Percentiles rank a stretch among this genome's conserved stretches.
Conservation (phyloP, 1,140 invertebrate species). For the Cylas formicarius region DNA sequence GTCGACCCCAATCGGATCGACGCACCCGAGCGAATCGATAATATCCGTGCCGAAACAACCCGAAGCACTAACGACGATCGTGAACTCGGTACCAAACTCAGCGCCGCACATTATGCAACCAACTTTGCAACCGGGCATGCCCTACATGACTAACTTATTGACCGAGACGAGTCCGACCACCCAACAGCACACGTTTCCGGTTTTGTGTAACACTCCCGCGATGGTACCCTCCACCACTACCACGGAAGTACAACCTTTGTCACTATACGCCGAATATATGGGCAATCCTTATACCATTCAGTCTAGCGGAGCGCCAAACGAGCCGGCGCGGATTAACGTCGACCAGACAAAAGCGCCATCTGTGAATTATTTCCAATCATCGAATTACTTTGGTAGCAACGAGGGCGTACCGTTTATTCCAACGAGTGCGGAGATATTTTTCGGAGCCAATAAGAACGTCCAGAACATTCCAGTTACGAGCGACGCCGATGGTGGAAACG, state of each 20-base stretch:
- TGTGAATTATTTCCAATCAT: conserved; percentile 33
- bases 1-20: conserved; percentile 53
- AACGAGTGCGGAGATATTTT: conserved; percentile 52
- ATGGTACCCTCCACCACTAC: conserved; percentile 19
- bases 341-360: neutral
- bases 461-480: no score
- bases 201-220: conserved; percentile 26
- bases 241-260: conserved; percentile 38
- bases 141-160: conserved; percentile 27
- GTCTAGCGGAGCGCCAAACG: neutral
- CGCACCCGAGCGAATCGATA: conserved; percentile 26
- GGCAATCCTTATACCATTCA: conserved; percentile 47
- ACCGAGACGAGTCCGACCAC: conserved; percentile 6
- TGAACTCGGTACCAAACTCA: conserved; percentile 9
- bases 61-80: conserved; percentile 1
- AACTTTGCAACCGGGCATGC: conserved; percentile 25
- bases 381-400: conserved; percentile 50
- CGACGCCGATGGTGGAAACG: no score
- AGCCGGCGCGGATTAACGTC: neutral
- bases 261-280: conserved; percentile 48
- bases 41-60: conserved; percentile 12
- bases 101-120: conserved; percentile 17
- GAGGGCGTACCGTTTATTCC: conserved; percentile 42
- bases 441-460: conserved; percentile 36
- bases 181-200: conserved; percentile 30